Evolutionary conservation across 2,797 vertebrate species (phyloP), one percentile per base, ranked within the genome.

Genomic region (Euthynnus affinis): DNA sequence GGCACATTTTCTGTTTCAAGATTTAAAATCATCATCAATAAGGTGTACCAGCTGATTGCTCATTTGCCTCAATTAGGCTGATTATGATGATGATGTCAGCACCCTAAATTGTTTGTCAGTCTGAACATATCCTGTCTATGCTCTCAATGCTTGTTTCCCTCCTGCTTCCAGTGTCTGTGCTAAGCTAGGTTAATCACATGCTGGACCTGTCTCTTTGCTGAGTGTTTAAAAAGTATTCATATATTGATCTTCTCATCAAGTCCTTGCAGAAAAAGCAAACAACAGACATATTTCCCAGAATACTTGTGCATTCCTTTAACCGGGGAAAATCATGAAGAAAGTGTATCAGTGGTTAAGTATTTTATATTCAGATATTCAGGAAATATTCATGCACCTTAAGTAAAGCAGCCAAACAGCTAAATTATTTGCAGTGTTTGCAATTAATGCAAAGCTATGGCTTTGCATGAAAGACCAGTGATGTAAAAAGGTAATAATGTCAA

Each of bases 401-500:
- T 29, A 29, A 29, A 29, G 27, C 27, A 29, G 27, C 74, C 9
- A 29, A 66, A 22, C 51, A 48, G 9, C 42, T 20, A 52, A 52
- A 25, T 34, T 55, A 29, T 67, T 55, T 76, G n/a, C 37, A 23
- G 10, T 40, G 7, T 9, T 48, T 20, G 29, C 20, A 71, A 52
- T 42, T 6, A 23, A 46, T 6, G 5, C 48, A 74, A 66, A 70
- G 20, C n/a, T 15, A 18, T 2, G 52, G 74, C 20, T 75, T 78
- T 78, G 34, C 74, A 76, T 74, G 55, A 69, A 85, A 61, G 29
- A 9, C 58, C 12, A 27, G 6, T 20, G 23, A 66, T 76, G 56
- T 57, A 69, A 72, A 60, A 64, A 25, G 2, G 49, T 63, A 69
- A 77, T 59, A 49, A 66, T 67, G 79, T 68, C 42, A 66, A 82